Conservation (phyloP, 2,113 vertebrate genomes). For the Brachypodius melanocephalos region DNA sequence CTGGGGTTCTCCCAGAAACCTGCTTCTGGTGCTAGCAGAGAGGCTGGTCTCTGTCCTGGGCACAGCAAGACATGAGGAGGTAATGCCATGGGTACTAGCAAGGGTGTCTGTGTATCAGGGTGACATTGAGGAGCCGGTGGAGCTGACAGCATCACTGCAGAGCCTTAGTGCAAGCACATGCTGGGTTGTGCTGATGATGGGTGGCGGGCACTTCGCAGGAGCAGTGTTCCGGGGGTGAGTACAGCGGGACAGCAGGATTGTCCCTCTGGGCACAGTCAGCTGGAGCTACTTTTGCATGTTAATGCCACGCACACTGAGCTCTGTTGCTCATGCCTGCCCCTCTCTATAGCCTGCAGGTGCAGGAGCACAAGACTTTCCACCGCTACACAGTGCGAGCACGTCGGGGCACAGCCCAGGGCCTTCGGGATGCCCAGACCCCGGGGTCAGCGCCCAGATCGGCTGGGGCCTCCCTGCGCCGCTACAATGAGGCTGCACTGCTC, state of each 20-base stretch:
- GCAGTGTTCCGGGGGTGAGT: slow-evolving; percentile 89
- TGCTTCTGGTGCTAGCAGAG: background rate
- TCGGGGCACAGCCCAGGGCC: slow-evolving; percentile 85
- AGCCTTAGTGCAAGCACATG: slow-evolving; percentile 50
- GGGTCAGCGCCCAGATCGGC: slow-evolving; percentile 81
- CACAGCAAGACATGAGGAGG: background rate
- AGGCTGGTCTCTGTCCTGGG: background rate
- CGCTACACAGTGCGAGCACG: slow-evolving; percentile 93
- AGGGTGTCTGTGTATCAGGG: slow-evolving; percentile 12
- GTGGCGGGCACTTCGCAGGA: slow-evolving; percentile 94
- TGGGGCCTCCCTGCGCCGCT: slow-evolving; percentile 85
- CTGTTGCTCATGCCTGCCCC: background rate
- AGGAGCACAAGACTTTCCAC: slow-evolving; percentile 95
- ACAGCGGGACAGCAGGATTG: background rate
- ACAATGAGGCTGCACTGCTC: slow-evolving; percentile 86
- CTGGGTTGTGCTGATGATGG: slow-evolving; percentile 91
- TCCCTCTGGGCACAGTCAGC: background rate
- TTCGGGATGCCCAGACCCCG: slow-evolving; percentile 82
- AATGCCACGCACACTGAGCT: background rate
- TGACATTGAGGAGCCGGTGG: background rate
- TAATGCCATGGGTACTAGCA: background rate
- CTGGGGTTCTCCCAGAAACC: background rate
- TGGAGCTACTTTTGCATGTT: background rate
- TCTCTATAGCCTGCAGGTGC: slow-evolving; percentile 76
- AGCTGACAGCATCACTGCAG: slow-evolving; percentile 72